A percentile compares a stretch with the other conserved stretches of the same genome.
phyloP scores from a whole-genome alignment of 2,888 invertebrate species.

The Heliothis peltigera region DNA sequence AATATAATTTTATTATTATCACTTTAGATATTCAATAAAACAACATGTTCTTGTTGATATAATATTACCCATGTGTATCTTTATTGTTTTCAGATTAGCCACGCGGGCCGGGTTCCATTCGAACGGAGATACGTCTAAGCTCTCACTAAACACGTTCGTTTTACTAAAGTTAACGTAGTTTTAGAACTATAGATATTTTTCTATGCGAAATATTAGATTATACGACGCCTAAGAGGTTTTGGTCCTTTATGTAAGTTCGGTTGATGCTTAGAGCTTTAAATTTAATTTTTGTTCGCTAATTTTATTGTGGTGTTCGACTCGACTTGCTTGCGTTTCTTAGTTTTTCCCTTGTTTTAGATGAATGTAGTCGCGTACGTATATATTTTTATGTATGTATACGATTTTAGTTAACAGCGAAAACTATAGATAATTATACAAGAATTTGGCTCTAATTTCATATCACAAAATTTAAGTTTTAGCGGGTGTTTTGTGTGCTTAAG shows the following conservation, averaged over 20 bases:
- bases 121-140: conserved; percentile 55
- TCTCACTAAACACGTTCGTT: conserved; percentile 77
- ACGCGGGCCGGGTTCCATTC: conserved; percentile 30
- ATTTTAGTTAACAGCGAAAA: conserved; percentile 9
- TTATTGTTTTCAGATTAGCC: conserved; percentile 40
- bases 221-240: conserved; percentile 79
- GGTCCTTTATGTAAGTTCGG: conserved; percentile 64
- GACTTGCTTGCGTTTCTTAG: conserved; percentile 41
- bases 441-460: conserved; percentile 18
- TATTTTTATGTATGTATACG: conserved; percentile 27
- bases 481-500: not conserved
- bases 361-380: conserved; percentile 11
- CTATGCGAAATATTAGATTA: conserved; percentile 71
- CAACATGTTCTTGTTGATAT: too few species aligned
- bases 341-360: conserved; percentile 10
- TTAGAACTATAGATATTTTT: conserved; percentile 77
- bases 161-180: conserved; percentile 71
- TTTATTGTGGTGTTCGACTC: conserved; percentile 36
- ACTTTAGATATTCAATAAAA: too few species aligned
- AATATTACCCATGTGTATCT: conserved; percentile 3
- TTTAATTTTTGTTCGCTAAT: conserved; percentile 31
- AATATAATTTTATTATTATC: too few species aligned
- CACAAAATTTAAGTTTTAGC: conserved; percentile 36
- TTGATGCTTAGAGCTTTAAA: conserved; percentile 56
- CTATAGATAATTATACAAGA: not conserved